Percentiles rank a stretch among this genome's conserved stretches.
Conservation (phyloP, 1,140 invertebrate genomes). For the Calephelis virginiensis region DNA sequence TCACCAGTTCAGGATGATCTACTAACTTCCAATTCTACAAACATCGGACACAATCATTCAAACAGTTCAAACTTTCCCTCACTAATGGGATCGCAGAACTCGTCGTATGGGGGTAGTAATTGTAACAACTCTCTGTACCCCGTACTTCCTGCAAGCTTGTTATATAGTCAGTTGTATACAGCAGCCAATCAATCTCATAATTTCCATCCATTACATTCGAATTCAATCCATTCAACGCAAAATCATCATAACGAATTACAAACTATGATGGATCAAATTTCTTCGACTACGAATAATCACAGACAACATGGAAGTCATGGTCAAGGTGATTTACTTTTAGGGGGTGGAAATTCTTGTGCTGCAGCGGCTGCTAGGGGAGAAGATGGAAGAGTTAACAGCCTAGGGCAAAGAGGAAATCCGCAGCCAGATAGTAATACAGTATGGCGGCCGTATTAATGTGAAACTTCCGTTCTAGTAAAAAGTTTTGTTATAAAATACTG, state of each 20-base stretch:
- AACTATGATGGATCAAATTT: conserved; percentile 85
- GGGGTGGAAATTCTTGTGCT: conserved; percentile 81
- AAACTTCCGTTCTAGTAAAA: conserved; percentile 9
- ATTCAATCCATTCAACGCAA: conserved; percentile 80
- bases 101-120: conserved; percentile 76
- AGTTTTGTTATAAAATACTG: background rate
- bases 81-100: conserved; percentile 76
- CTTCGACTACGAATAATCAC: conserved; percentile 80
- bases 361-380: conserved; percentile 81
- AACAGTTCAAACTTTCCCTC: conserved; percentile 83
- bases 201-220: conserved; percentile 83
- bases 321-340: conserved; percentile 78
- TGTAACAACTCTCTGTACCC: conserved; percentile 85
- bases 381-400: conserved; percentile 80
- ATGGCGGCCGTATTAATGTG: conserved; percentile 79
- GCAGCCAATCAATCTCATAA: conserved; percentile 88
- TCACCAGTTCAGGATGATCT: conserved; percentile 89
- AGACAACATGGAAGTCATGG: conserved; percentile 79
- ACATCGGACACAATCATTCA: conserved; percentile 82
- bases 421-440: conserved; percentile 83
- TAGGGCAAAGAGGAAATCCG: conserved; percentile 81
- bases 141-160: conserved; percentile 86
- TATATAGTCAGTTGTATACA: conserved; percentile 91
- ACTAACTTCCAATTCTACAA: conserved; percentile 79
- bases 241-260: conserved; percentile 84